These are phyloP conservation scores for Parazoanthus darwini DNA, from an alignment of 92 coral and sea anemone genomes.

Conservation along the genomic window DNA sequence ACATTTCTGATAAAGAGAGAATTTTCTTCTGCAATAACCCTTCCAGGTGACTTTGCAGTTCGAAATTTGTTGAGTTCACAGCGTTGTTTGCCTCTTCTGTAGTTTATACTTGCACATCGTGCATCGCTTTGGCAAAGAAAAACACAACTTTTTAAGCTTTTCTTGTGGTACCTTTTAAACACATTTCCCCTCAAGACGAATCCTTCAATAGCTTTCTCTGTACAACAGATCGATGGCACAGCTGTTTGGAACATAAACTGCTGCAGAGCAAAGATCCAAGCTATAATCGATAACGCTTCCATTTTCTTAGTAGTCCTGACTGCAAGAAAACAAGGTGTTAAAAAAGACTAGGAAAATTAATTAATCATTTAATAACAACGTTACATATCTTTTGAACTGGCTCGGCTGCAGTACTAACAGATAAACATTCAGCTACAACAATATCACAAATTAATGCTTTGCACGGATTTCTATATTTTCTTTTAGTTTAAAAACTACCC, in stretches of 20 bases:
- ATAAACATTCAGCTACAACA: background rate
- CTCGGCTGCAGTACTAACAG: background rate
- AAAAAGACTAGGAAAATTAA: no score
- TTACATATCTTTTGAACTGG: background rate
- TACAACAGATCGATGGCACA: background rate
- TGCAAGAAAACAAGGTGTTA: background rate
- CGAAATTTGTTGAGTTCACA: conserved; percentile 19
- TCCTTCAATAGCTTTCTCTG: background rate
- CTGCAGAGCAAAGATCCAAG: background rate
- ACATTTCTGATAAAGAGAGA: conserved; percentile 2
- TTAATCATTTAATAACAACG: background rate
- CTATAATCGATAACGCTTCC: background rate
- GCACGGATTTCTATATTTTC: no score
- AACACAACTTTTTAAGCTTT: background rate
- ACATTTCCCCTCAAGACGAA: conserved; percentile 15
- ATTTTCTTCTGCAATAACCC: background rate
- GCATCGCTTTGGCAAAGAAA: conserved; percentile 16
- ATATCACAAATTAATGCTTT: background rate
- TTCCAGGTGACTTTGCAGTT: conserved; percentile 27
- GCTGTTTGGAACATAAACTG: background rate
- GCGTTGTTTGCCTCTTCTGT: background rate
- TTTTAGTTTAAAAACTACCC: no score
- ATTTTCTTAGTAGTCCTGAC: background rate
- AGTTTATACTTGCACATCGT: conserved; percentile 24
- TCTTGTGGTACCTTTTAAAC: background rate